Evolutionary conservation across 2,113 vertebrate genomes (phyloP).

Genomic region (Sapajus apella): DNA sequence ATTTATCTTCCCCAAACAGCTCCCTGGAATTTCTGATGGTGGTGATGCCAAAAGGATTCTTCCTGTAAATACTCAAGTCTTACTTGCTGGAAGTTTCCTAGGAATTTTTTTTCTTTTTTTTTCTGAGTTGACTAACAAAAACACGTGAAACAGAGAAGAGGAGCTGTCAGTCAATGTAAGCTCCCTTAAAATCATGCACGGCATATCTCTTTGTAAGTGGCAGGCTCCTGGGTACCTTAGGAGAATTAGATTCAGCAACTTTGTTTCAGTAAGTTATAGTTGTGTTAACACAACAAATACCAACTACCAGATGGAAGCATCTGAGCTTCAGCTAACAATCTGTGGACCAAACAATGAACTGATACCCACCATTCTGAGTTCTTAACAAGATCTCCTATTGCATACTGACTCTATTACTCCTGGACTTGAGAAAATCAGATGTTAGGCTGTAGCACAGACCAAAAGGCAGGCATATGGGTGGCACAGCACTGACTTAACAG

Average conservation of each 20-base stretch:
- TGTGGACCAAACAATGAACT: constrained; percentile 44
- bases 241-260: constrained; percentile 46
- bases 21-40: neutral
- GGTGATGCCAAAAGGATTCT: neutral
- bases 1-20: neutral
- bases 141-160: neutral
- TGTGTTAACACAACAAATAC: neutral
- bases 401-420: constrained; percentile 61
- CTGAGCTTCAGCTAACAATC: constrained; percentile 65
- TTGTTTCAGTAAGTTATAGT: neutral
- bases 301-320: constrained; percentile 58
- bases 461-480: neutral
- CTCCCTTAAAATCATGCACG: neutral
- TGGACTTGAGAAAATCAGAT: constrained; percentile 31
- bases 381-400: constrained; percentile 57
- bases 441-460: neutral
- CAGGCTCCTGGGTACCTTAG: neutral
- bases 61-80: neutral
- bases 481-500: constrained; percentile 22
- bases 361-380: constrained; percentile 24
- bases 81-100: neutral
- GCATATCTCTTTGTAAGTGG: constrained; percentile 59
- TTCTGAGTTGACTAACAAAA: neutral
- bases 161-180: neutral
- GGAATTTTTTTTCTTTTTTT: neutral